A percentile compares a stretch with the other conserved stretches of the same genome.
Conservation (phyloP, 2,113 vertebrate species). For the Dipodomys ordii region DNA sequence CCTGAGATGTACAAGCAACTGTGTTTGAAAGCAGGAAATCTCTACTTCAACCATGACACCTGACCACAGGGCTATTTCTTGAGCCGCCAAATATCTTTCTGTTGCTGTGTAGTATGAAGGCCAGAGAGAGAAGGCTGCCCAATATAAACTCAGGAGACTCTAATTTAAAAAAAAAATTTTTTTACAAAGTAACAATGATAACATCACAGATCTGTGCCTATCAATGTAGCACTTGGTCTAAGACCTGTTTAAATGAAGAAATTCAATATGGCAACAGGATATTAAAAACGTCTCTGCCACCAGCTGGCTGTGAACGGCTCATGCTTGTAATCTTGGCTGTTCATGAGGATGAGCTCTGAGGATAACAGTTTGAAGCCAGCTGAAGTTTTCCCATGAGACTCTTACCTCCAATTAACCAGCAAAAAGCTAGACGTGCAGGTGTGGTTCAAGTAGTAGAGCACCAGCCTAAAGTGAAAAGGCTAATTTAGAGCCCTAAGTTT, state of each 20-base stretch:
- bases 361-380: no score
- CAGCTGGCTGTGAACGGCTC: no score
- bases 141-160: neutral
- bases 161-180: neutral
- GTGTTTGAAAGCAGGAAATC: neutral
- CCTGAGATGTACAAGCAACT: neutral
- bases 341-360: no score
- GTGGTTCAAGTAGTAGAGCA: no score
- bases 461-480: no score
- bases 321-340: no score
- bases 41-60: neutral
- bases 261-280: neutral
- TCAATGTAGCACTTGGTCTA: neutral
- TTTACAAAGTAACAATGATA: neutral
- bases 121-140: neutral
- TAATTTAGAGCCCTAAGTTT: no score
- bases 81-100: neutral
- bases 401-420: no score
- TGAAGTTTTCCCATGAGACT: no score
- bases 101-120: neutral
- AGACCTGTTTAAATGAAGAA: conserved; percentile 37
- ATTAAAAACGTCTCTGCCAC: neutral
- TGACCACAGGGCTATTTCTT: neutral
- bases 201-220: neutral
- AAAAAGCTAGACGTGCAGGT: no score